Base-by-base conservation (phyloP, 2,113 vertebrate genomes). In the Nibea coibor region DNA sequence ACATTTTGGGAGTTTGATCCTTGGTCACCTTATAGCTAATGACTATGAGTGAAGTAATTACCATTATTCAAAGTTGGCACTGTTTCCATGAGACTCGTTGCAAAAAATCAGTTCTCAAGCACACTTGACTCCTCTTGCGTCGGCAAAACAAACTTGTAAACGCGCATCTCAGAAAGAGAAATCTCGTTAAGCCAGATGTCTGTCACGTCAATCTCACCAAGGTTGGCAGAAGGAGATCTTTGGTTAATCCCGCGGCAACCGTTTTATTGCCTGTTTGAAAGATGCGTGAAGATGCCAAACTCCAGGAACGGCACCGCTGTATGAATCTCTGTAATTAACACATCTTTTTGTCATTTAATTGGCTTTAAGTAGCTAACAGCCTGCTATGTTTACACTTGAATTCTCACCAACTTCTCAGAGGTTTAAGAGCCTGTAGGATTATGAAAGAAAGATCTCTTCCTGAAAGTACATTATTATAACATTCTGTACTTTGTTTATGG, bases 191-290 rank as follows among this genome's bases (percentile, higher is more conserved):
- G 48, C 17, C 62, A 26, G 42, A 64, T 5, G 14, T 54, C 50
- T 64, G 59, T 69, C 47, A 75, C 72, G 74, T 62, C 79, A 72
- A 9, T 61, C 31, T 68, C 20, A 31, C 53, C 22, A 54, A 80
- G 48, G 39, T 66, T 65, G 43, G 51, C 75, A 62, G 61, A 68
- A 45, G 8, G 11, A 57, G 43, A 64, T 42, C 56, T 68, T 56
- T 48, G 22, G 8, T 39, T 39, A 28, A 22, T 65, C 42, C 54
- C 0, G 10, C 15, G 1, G 4, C 7, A 14, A 24, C 51, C 53
- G 63, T 72, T 74, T 24, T 43, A 39, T 50, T 64, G 54, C 11
- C n/a, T 7, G 7, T 22, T 28, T 65, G 20, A 54, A 81, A 62
- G 7, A 72, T 20, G 22, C 66, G 20, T 54, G 45, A 76, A 45